Evolutionary conservation across 2,113 vertebrate genomes (phyloP).

Genomic region (Mustelus asterias): DNA sequence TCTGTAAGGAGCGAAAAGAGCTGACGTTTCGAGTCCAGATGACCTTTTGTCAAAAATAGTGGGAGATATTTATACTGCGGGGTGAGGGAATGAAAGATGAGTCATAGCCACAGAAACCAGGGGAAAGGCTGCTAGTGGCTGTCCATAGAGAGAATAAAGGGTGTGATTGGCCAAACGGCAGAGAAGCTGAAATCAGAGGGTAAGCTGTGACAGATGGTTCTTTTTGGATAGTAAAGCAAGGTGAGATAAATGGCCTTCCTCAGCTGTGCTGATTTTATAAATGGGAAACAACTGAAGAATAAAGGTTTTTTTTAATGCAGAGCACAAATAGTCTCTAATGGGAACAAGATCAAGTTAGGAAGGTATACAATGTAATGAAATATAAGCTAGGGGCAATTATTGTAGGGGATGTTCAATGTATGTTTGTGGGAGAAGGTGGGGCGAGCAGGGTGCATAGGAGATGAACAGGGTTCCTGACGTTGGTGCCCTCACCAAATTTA

Average conservation of each 20-base stretch:
- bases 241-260: background rate
- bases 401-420: background rate
- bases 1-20: too few species aligned
- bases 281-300: background rate
- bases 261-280: background rate
- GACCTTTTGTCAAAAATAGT: too few species aligned
- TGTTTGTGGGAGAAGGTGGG: background rate
- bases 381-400: too few species aligned
- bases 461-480: background rate
- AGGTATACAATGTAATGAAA: background rate
- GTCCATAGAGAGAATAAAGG: too few species aligned
- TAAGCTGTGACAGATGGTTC: background rate
- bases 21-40: too few species aligned
- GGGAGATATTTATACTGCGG: too few species aligned
- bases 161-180: too few species aligned
- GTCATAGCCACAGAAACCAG: too few species aligned
- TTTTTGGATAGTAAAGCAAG: background rate
- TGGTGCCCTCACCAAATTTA: background rate
- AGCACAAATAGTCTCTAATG: background rate
- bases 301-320: background rate
- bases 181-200: too few species aligned
- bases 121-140: too few species aligned
- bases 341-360: background rate
- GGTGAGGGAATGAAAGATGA: too few species aligned
- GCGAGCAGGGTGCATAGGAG: background rate